These are phyloP conservation scores for Picus viridis DNA, from an alignment of 2,797 vertebrate genomes.

Conservation along the genomic window DNA sequence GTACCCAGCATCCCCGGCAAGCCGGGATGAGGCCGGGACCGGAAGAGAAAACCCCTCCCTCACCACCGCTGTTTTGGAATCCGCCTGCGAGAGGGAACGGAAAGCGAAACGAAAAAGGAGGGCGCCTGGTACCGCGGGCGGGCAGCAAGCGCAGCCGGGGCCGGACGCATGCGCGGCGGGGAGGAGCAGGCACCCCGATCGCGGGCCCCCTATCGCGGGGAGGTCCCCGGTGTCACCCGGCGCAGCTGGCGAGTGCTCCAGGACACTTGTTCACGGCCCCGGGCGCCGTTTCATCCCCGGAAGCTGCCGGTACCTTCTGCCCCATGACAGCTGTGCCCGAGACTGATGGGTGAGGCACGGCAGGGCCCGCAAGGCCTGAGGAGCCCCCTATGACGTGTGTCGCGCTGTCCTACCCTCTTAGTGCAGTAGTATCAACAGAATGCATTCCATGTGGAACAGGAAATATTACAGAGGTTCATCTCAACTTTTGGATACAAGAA, in stretches of 20 bases:
- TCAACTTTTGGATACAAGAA: not conserved
- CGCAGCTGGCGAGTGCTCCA: rapidly evolving
- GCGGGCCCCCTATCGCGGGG: rapidly evolving
- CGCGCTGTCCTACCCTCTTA: not conserved
- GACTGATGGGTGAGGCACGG: not conserved
- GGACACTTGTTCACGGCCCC: rapidly evolving
- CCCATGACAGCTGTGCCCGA: rapidly evolving
- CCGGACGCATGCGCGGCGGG: not conserved
- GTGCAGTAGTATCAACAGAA: rapidly evolving
- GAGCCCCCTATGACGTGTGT: rapidly evolving
- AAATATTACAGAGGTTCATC: not conserved
- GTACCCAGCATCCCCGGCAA: rapidly evolving
- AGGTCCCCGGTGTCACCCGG: rapidly evolving
- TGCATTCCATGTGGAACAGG: rapidly evolving
- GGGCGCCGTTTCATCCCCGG: rapidly evolving
- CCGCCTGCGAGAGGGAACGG: rapidly evolving
- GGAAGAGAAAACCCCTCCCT: rapidly evolving
- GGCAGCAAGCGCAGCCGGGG: not conserved
- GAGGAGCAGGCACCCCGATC: not conserved
- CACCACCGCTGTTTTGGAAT: rapidly evolving
- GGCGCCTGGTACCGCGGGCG: rapidly evolving
- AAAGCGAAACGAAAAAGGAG: not conserved
- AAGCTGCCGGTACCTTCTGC: rapidly evolving
- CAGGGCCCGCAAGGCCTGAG: not conserved
- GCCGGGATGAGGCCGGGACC: rapidly evolving